These are phyloP conservation scores for Drosophila trapezifrons DNA, from an alignment of 1,140 invertebrate genomes.

Conservation along the genomic window DNA sequence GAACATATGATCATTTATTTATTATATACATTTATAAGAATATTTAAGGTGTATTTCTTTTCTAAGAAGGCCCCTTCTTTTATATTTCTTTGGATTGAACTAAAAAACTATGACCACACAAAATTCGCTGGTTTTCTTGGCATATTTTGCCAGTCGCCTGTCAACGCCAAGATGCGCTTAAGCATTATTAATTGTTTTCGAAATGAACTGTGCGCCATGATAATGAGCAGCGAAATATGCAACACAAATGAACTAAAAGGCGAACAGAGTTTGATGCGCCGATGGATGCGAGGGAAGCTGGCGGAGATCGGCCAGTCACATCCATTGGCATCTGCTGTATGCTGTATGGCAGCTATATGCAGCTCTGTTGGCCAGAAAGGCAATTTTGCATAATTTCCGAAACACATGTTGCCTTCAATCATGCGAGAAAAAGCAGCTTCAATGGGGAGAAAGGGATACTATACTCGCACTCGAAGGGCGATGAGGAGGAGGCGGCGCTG, in stretches of 20 bases:
- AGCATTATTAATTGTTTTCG: conserved; percentile 80
- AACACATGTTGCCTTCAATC: conserved; percentile 84
- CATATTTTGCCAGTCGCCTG: conserved; percentile 53
- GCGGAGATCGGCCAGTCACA: conserved; percentile 37
- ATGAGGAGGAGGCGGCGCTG: background rate
- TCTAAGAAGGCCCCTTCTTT: background rate
- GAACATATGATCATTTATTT: no score
- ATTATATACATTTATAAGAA: no score
- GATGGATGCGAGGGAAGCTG: conserved; percentile 33
- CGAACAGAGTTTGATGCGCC: conserved; percentile 45
- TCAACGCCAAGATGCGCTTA: conserved; percentile 80
- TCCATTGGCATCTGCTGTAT: conserved; percentile 55
- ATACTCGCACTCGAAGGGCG: conserved; percentile 8
- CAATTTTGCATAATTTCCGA: conserved; percentile 83
- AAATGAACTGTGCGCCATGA: conserved; percentile 78
- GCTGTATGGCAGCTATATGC: conserved; percentile 21
- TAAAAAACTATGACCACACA: conserved; percentile 45
- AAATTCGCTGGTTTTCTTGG: conserved; percentile 34
- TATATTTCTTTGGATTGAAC: background rate
- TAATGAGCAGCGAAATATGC: conserved; percentile 79
- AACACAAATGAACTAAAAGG: conserved; percentile 48
- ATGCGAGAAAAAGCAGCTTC: conserved; percentile 64
- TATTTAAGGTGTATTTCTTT: background rate
- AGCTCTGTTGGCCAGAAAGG: conserved; percentile 59
- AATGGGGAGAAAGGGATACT: conserved; percentile 33